A percentile compares a stretch with the other conserved stretches of the same genome.
These are phyloP conservation scores for Porites rus DNA, from an alignment of 92 coral and sea anemone species.

Conservation along the genomic window DNA sequence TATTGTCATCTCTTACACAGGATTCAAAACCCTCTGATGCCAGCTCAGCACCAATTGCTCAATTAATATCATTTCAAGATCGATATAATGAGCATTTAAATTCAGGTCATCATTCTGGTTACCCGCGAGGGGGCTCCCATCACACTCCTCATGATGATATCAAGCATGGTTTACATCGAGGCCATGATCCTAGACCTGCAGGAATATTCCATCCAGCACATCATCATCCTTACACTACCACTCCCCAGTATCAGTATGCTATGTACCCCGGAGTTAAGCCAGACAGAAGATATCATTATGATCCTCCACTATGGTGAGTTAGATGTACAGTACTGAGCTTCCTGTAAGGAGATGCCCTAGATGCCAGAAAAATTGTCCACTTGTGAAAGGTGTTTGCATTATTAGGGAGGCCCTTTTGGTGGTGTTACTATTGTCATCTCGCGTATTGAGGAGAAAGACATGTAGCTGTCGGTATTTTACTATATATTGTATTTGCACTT, in stretches of 20 bases:
- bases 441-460: too few species aligned
- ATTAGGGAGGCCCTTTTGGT: too few species aligned
- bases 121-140: constrained; percentile 60
- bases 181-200: constrained; percentile 63
- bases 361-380: too few species aligned
- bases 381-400: too few species aligned
- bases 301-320: constrained; percentile 83
- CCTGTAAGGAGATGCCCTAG: too few species aligned
- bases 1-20: neutral
- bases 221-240: constrained; percentile 70
- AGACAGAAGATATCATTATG: constrained; percentile 76
- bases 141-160: constrained; percentile 62
- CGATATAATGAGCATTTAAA: constrained; percentile 78
- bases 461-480: too few species aligned
- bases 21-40: constrained; percentile 83
- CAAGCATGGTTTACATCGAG: constrained; percentile 58
- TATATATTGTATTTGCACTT: too few species aligned
- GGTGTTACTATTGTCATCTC: too few species aligned
- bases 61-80: constrained; percentile 76
- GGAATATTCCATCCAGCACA: constrained; percentile 87
- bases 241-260: constrained; percentile 78
- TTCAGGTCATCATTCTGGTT: constrained; percentile 66
- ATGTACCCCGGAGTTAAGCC: constrained; percentile 80
- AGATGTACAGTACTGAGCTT: neutral
- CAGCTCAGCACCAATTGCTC: constrained; percentile 89